Evolutionary conservation across 2,113 vertebrate species (phyloP).

Genomic region (Steatornis caripensis): DNA sequence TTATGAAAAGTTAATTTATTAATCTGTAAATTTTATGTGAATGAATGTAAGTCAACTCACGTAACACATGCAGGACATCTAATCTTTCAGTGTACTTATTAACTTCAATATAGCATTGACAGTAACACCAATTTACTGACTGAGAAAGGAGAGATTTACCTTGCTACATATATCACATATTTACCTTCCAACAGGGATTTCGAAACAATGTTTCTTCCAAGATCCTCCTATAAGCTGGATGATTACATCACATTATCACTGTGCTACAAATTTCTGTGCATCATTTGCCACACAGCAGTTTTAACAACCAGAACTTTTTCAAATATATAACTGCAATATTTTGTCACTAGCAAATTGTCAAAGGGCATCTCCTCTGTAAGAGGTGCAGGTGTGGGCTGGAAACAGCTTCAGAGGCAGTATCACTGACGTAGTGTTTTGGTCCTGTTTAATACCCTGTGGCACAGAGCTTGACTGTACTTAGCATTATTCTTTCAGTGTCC

Average conservation of each 20-base stretch:
- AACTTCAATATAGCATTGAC: background rate
- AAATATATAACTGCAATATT: background rate
- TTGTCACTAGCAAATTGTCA: background rate
- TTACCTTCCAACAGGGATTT: background rate
- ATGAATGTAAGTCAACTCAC: background rate
- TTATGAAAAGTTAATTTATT: background rate
- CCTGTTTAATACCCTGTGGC: background rate
- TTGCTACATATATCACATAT: background rate
- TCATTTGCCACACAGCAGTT: background rate
- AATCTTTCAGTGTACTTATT: background rate
- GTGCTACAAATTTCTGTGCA: background rate
- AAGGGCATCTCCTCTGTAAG: background rate
- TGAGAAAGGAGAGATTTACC: background rate
- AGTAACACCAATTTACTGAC: background rate
- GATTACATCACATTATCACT: background rate
- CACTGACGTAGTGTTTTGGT: background rate
- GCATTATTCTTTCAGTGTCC: background rate
- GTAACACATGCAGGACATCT: background rate
- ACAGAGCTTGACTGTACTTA: background rate
- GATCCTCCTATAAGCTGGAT: background rate
- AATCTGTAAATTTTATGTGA: background rate
- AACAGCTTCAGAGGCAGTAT: background rate
- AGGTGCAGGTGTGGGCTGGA: background rate
- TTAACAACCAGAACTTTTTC: background rate
- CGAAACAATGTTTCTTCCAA: background rate